Evolutionary conservation across 2,888 invertebrate species (phyloP), one percentile per base, ranked within the genome.

Genomic region (Erebia ligea): DNA sequence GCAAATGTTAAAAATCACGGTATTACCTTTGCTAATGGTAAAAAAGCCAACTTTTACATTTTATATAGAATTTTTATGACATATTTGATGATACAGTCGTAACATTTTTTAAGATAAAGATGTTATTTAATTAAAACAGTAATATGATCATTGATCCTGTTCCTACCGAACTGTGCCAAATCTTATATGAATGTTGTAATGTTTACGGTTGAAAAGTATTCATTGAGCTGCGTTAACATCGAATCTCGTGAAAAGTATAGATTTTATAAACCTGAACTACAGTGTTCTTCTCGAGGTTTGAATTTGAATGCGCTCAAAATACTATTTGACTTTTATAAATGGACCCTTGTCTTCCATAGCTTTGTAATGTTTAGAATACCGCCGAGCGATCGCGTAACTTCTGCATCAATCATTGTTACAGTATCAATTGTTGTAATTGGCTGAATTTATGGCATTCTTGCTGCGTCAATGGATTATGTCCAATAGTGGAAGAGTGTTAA

Each of bases 341-440:
- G 84, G 81, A 84, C 87, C 90, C 90, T 87, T 81, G 91, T 92
- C 92, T 92, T 91, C 92, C 92, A 89, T 88, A 88, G 83, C 79
- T 84, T 85, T 84, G 80, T 85, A 84, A 82, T 79, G 76, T 77
- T 76, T 78, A 77, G 79, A 77, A 77, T 80, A 77, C 78, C 81
- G n/a, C n/a, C n/a, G n/a, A n/a, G n/a, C n/a, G n/a, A n/a, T n/a
- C n/a, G n/a, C n/a, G n/a, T n/a, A n/a, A n/a, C n/a, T n/a, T n/a
- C n/a, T n/a, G n/a, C n/a, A n/a, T n/a, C n/a, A n/a, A n/a, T n/a
- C n/a, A n/a, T n/a, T n/a, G n/a, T n/a, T n/a, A n/a, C n/a, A n/a
- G n/a, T n/a, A n/a, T n/a, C n/a, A n/a, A n/a, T n/a, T n/a, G n/a
- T n/a, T n/a, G n/a, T n/a, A n/a, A n/a, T n/a, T n/a, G n/a, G n/a